Evolutionary conservation across 2,888 invertebrate genomes (phyloP).

Genomic region (Cyaniris semiargus): DNA sequence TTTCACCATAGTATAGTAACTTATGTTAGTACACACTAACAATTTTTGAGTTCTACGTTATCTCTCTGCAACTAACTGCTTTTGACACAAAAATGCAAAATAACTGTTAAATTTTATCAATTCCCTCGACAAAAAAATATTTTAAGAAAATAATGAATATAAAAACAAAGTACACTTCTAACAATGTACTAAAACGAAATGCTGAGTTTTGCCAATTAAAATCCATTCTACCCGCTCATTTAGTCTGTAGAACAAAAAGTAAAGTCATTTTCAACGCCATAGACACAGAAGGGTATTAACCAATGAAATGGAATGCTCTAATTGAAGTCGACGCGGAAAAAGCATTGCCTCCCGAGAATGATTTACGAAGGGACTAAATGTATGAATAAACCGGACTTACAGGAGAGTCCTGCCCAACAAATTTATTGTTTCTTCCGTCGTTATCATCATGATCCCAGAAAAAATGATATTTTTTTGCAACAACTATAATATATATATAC

Average conservation of each 20-base stretch:
- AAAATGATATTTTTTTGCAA: background rate
- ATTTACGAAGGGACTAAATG: constrained; percentile 55
- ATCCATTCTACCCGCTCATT: constrained; percentile 24
- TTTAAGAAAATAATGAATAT: background rate
- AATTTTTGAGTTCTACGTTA: too few relatives aligned
- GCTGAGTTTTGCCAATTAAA: constrained; percentile 27
- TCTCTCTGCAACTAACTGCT: too few relatives aligned
- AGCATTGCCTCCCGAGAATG: constrained; percentile 51
- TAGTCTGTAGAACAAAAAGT: constrained; percentile 31
- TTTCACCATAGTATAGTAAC: too few relatives aligned
- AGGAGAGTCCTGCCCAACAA: constrained; percentile 52
- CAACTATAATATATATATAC: background rate
- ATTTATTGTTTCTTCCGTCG: constrained; percentile 52
- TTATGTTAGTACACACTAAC: too few relatives aligned
- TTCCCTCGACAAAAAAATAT: background rate
- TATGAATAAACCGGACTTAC: constrained; percentile 60
- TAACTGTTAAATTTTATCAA: background rate
- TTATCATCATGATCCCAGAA: background rate
- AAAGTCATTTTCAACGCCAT: constrained; percentile 33
- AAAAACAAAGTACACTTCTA: background rate
- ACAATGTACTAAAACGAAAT: constrained; percentile 12
- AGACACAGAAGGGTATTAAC: constrained; percentile 38
- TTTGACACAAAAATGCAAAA: background rate
- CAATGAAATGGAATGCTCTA: constrained; percentile 43
- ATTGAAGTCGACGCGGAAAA: constrained; percentile 54